These are phyloP conservation scores for Prinia subflava DNA, from an alignment of 2,113 vertebrate genomes.

Conservation along the genomic window DNA sequence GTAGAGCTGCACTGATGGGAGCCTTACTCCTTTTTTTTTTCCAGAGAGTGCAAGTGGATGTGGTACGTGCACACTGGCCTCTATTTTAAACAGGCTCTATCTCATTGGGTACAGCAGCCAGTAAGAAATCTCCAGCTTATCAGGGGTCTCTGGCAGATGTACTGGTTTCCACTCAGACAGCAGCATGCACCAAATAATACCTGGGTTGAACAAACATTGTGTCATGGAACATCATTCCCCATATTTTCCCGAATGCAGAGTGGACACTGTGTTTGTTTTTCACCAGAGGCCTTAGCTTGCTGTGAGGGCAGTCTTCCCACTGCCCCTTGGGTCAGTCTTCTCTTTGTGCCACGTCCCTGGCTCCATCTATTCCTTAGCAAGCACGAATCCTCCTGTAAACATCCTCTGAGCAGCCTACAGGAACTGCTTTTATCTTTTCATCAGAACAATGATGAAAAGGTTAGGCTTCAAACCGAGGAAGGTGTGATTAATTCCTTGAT, in stretches of 20 bases:
- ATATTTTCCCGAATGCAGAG: background rate
- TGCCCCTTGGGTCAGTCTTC: background rate
- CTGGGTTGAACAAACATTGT: background rate
- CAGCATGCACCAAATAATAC: background rate
- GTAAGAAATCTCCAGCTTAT: background rate
- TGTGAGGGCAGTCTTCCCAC: background rate
- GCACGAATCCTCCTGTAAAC: background rate
- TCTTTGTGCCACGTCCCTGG: background rate
- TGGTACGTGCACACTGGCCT: background rate
- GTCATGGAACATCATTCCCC: background rate
- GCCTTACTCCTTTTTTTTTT: background rate
- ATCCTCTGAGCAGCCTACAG: background rate
- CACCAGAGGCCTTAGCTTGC: background rate
- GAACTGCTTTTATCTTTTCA: conserved; percentile 6
- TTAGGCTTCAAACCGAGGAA: background rate
- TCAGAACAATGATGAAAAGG: background rate
- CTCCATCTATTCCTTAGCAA: background rate
- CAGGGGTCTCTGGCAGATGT: background rate
- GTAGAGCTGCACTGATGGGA: background rate
- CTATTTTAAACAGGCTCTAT: background rate
- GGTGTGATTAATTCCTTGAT: background rate
- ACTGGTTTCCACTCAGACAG: background rate
- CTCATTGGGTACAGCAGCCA: background rate
- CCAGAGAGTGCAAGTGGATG: background rate
- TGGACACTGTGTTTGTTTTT: background rate